phyloP scores from a whole-genome alignment of 2,797 vertebrate genomes.

The Anguilla obscura region DNA sequence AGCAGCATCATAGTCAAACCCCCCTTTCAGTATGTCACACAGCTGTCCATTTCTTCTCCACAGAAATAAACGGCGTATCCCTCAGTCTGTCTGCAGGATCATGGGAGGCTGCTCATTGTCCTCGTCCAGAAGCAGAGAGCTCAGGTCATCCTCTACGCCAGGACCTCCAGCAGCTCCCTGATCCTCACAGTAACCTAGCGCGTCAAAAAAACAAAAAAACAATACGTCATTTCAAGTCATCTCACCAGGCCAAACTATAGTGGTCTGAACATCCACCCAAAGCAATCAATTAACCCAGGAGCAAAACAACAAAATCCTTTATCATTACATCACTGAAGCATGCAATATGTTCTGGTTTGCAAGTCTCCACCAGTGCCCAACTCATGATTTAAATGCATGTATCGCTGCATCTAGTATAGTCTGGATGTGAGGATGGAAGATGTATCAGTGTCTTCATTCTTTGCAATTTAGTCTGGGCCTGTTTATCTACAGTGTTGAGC shows the following conservation, averaged over 20 bases:
- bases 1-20: constrained; percentile 83
- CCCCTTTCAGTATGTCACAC: constrained; percentile 68
- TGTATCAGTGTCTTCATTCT: no score
- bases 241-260: neutral
- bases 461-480: no score
- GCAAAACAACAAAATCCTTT: no score
- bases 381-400: no score
- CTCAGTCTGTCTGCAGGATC: constrained; percentile 93
- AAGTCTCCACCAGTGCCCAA: no score
- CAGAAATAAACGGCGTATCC: constrained; percentile 54
- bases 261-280: no score
- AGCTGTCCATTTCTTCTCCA: constrained; percentile 61
- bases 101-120: constrained; percentile 96
- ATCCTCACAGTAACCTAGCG: constrained; percentile 87
- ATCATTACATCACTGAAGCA: no score
- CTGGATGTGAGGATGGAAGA: no score
- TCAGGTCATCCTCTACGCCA: constrained; percentile 88
- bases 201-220: neutral
- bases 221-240: constrained; percentile 7
- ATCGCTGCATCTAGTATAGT: no score
- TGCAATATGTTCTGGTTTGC: no score
- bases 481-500: no score
- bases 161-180: constrained; percentile 89
- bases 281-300: no score
- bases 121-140: constrained; percentile 84